phyloP scores from a whole-genome alignment of 2,888 invertebrate species.

The Pachymerium ferrugineum region DNA sequence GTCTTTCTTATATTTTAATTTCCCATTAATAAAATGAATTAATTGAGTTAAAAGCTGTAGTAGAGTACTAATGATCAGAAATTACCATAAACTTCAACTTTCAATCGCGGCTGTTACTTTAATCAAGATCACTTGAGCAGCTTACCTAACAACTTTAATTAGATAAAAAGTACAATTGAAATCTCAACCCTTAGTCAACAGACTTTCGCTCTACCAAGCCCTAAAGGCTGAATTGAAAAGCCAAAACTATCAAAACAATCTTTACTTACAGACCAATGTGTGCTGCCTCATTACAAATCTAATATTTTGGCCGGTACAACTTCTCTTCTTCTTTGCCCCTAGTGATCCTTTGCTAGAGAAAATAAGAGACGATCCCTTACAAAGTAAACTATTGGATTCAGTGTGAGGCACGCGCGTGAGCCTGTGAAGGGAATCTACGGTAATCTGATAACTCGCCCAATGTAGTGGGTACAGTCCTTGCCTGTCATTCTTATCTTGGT shows the following conservation, averaged over 20 bases:
- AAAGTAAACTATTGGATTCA: conserved; percentile 21
- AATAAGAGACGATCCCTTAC: neutral
- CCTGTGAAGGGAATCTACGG: neutral
- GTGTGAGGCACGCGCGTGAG: conserved; percentile 11
- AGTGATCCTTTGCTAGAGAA: neutral
- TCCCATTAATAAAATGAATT: too few relatives aligned
- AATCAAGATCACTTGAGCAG: too few relatives aligned
- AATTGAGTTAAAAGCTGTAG: neutral
- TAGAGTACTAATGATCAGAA: neutral
- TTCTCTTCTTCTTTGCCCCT: neutral
- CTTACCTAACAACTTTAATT: too few relatives aligned
- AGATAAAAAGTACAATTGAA: too few relatives aligned
- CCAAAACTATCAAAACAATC: neutral
- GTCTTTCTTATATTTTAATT: neutral
- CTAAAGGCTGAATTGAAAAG: too few relatives aligned
- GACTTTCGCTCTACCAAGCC: too few relatives aligned
- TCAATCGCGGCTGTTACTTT: neutral
- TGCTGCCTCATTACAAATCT: conserved; percentile 6
- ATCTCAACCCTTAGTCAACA: too few relatives aligned
- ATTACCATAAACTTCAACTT: conserved; percentile 9
- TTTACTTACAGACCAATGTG: too few relatives aligned
- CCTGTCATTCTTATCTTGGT: conserved; percentile 20
- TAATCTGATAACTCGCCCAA: conserved; percentile 19
- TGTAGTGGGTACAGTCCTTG: conserved; percentile 12
- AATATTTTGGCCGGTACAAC: too few relatives aligned